These are phyloP conservation scores for Falco concolor DNA, from an alignment of 2,797 vertebrate genomes.

Conservation along the genomic window DNA sequence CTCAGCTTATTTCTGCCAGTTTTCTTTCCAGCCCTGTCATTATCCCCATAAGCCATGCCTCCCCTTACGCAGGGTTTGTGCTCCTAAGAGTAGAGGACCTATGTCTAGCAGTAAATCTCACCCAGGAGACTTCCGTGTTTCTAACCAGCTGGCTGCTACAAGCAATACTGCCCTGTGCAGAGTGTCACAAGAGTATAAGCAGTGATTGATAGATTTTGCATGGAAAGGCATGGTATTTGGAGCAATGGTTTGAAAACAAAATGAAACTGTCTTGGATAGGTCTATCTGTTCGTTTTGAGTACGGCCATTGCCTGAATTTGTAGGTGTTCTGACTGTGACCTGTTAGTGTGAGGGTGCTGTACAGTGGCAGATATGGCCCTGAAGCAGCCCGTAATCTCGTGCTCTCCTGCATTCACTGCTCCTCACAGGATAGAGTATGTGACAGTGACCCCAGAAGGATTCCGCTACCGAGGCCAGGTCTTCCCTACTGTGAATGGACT, in stretches of 20 bases:
- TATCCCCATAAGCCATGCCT: not conserved
- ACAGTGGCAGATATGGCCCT: not conserved
- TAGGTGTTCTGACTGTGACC: not conserved
- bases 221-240: not conserved
- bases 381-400: not conserved
- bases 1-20: not conserved
- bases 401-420: not conserved
- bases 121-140: not conserved
- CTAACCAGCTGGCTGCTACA: not conserved
- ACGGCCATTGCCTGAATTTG: not conserved
- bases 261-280: not conserved
- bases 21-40: not conserved
- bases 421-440: constrained; percentile 89
- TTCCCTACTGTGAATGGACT: constrained; percentile 95
- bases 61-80: not conserved
- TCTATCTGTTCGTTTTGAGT: not conserved
- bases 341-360: not conserved
- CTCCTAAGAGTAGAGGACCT: not conserved
- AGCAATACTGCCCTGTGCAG: not conserved
- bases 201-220: not conserved
- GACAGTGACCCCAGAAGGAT: constrained; percentile 95
- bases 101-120: not conserved
- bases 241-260: not conserved
- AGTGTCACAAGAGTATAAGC: not conserved
- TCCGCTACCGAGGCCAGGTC: constrained; percentile 93